These are phyloP conservation scores for Mus pahari DNA, from an alignment of 2,113 vertebrate species.

Conservation along the genomic window DNA sequence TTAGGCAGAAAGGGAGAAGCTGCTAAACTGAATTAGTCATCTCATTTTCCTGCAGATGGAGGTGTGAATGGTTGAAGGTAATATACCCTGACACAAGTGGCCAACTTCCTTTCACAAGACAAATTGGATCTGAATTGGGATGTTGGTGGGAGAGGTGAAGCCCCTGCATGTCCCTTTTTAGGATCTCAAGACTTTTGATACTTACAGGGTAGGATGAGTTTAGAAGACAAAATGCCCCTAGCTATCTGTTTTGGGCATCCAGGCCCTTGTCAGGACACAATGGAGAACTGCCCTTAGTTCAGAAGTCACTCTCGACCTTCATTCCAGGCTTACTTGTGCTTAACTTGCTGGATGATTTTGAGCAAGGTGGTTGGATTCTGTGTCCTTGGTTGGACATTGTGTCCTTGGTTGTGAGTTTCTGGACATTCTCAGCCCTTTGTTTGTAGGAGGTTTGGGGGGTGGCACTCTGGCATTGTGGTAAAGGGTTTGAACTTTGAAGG, in stretches of 20 bases:
- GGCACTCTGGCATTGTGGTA: accelerated
- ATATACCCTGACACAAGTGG: constrained; percentile 2
- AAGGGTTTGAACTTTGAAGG: background rate
- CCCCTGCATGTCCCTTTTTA: accelerated
- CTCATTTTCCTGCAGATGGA: background rate
- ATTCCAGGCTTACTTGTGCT: background rate
- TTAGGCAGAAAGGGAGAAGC: constrained; percentile 57
- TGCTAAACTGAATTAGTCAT: constrained; percentile 67
- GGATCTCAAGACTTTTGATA: background rate
- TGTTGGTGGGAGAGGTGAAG: background rate
- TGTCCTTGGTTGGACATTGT: background rate
- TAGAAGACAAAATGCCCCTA: background rate
- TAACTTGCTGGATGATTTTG: background rate
- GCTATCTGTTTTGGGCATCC: background rate
- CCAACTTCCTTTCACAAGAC: background rate
- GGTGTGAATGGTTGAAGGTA: background rate
- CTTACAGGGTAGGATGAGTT: background rate
- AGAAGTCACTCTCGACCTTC: background rate
- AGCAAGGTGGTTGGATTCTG: background rate
- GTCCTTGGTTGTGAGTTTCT: background rate
- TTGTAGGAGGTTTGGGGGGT: background rate
- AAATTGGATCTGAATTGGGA: background rate
- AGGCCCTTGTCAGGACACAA: background rate
- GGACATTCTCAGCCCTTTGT: background rate
- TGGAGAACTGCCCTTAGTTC: background rate